phyloP scores from a whole-genome alignment of 2,113 vertebrate genomes.

The Hydropotes inermis region DNA sequence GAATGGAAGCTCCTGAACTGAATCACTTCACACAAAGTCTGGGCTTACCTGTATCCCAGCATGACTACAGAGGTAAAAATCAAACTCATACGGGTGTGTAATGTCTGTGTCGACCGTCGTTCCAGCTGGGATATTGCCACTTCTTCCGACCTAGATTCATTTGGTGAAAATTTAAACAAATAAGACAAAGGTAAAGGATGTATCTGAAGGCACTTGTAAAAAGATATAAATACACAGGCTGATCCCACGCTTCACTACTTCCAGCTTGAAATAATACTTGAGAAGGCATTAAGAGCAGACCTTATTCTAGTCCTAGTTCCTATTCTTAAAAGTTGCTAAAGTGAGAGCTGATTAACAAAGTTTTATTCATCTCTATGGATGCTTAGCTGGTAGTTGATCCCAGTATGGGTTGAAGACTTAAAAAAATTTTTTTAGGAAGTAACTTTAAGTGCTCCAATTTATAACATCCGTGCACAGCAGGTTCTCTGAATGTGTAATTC shows the following conservation, averaged over 20 bases:
- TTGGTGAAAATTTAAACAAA: constrained; percentile 61
- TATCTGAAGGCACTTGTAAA: constrained; percentile 24
- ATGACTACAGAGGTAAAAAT: constrained; percentile 99
- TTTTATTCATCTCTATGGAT: background rate
- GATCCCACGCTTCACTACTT: constrained; percentile 17
- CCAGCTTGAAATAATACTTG: constrained; percentile 17
- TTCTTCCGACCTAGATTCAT: constrained; percentile 92
- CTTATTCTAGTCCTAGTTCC: background rate
- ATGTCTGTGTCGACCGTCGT: constrained; percentile 98
- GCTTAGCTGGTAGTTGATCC: background rate
- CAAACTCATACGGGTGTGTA: constrained; percentile 98
- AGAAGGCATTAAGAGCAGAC: background rate
- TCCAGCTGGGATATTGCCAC: constrained; percentile 98
- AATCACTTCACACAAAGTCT: background rate
- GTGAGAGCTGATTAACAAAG: background rate
- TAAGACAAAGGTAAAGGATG: constrained; percentile 38
- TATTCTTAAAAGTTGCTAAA: background rate
- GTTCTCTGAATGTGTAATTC: background rate
- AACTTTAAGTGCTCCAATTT: background rate
- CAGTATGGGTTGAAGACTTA: background rate
- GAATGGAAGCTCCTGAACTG: background rate
- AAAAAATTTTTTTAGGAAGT: background rate
- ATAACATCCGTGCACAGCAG: background rate
- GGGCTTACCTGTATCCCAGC: constrained; percentile 97
- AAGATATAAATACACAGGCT: background rate